phyloP scores from a whole-genome alignment of 2,797 vertebrate species.

The Bovichtus variegatus region DNA sequence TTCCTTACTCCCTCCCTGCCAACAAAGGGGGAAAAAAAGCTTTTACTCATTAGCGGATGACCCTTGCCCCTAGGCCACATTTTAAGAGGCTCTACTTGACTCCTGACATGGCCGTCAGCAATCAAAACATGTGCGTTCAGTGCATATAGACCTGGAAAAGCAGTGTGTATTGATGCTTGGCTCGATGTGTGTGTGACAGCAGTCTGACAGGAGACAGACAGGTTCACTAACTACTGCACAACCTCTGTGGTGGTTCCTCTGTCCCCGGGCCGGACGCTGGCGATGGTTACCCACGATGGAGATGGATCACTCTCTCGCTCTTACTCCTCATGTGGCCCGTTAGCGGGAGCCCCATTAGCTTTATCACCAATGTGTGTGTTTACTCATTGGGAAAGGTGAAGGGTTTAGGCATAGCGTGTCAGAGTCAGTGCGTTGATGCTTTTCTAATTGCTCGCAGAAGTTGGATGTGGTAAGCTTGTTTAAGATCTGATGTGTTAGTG shows the following conservation, averaged over 20 bases:
- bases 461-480: conserved; percentile 76
- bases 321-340: conserved; percentile 39
- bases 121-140: conserved; percentile 82
- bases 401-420: conserved; percentile 65
- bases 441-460: conserved; percentile 78
- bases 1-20: conserved; percentile 78
- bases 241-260: conserved; percentile 59
- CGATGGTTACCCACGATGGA: conserved; percentile 42
- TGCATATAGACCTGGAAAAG: conserved; percentile 60
- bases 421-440: conserved; percentile 64
- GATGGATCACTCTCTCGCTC: conserved; percentile 50
- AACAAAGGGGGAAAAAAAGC: conserved; percentile 79
- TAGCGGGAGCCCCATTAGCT: conserved; percentile 54
- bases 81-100: conserved; percentile 90
- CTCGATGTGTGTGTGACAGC: conserved; percentile 79
- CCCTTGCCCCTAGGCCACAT: conserved; percentile 84
- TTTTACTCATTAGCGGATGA: conserved; percentile 86
- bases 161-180: conserved; percentile 66
- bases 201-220: conserved; percentile 82
- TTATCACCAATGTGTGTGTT: conserved; percentile 62
- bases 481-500: conserved; percentile 74
- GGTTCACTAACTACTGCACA: conserved; percentile 77
- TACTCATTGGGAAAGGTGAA: conserved; percentile 54
- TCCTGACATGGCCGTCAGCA: conserved; percentile 88
- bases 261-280: conserved; percentile 42